Evolutionary conservation across 2,888 invertebrate species (phyloP).

Genomic region (Trichogramma evanescens): DNA sequence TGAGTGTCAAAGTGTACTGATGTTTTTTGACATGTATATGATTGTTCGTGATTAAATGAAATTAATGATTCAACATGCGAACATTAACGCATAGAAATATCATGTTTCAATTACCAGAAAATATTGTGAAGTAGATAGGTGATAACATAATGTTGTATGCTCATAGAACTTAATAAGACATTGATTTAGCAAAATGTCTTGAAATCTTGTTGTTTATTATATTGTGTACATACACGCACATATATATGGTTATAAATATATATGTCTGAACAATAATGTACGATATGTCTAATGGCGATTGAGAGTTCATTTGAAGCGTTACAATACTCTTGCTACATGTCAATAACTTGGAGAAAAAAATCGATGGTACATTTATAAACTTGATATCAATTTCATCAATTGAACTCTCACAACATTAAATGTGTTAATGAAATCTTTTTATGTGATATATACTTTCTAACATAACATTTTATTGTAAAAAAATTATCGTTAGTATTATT

Average conservation of each 20-base stretch:
- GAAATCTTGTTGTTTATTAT: too few species aligned
- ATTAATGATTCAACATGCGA: too few species aligned
- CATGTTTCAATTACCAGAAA: too few species aligned
- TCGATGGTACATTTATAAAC: background rate
- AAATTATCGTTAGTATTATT: conserved; percentile 30
- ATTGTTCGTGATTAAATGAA: too few species aligned
- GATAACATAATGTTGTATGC: too few species aligned
- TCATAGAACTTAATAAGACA: too few species aligned
- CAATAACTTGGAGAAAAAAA: background rate
- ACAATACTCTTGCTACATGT: background rate
- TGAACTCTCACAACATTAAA: conserved; percentile 35
- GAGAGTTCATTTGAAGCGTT: conserved; percentile 32
- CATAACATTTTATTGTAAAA: conserved; percentile 32
- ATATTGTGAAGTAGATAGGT: too few species aligned
- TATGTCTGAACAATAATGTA: conserved; percentile 28
- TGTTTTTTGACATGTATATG: too few species aligned
- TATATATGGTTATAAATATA: conserved; percentile 26
- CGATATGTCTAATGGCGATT: conserved; percentile 27
- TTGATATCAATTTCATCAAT: conserved; percentile 26
- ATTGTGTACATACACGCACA: background rate
- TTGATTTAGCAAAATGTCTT: too few species aligned
- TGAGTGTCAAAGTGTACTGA: too few species aligned
- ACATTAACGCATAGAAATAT: too few species aligned
- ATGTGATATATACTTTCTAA: conserved; percentile 42
- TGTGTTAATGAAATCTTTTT: conserved; percentile 34